Percentiles rank a stretch among this genome's conserved stretches.
Evolutionary conservation across 1,140 invertebrate genomes (phyloP).

Genomic region (Pinna nobilis): DNA sequence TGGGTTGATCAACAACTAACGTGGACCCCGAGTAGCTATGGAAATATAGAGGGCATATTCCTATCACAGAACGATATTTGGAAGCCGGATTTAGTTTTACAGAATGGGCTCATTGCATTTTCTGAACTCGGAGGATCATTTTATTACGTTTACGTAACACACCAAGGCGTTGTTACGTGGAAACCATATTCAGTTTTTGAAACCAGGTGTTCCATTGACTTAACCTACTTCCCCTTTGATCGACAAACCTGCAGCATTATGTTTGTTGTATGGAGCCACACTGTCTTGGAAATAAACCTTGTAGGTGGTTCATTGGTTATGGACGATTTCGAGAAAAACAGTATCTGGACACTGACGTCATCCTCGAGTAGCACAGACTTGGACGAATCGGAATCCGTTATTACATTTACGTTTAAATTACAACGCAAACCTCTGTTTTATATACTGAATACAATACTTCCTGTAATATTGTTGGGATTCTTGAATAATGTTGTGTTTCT

Average conservation of each 20-base stretch:
- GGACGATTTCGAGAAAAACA: neutral
- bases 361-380: neutral
- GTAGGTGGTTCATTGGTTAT: neutral
- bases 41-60: neutral
- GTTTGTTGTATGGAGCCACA: constrained; percentile 1
- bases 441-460: constrained; percentile 47
- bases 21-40: neutral
- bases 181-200: constrained; percentile 23
- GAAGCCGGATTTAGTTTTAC: constrained; percentile 34
- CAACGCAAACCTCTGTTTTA: constrained; percentile 40
- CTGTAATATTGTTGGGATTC: constrained; percentile 41
- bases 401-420: constrained; percentile 47
- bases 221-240: constrained; percentile 25
- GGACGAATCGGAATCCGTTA: constrained; percentile 5
- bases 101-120: constrained; percentile 25
- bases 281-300: constrained; percentile 6
- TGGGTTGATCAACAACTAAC: constrained; percentile 8
- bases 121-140: constrained; percentile 17
- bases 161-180: constrained; percentile 9
- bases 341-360: constrained; percentile 23
- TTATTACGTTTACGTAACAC: neutral
- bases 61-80: constrained; percentile 30
- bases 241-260: constrained; percentile 21
- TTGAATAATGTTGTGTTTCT: constrained; percentile 47
- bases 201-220: constrained; percentile 23